Evolutionary conservation across 1,140 invertebrate genomes (phyloP), one percentile per base, ranked within the genome.

Genomic region (Cydia fagiglandana): DNA sequence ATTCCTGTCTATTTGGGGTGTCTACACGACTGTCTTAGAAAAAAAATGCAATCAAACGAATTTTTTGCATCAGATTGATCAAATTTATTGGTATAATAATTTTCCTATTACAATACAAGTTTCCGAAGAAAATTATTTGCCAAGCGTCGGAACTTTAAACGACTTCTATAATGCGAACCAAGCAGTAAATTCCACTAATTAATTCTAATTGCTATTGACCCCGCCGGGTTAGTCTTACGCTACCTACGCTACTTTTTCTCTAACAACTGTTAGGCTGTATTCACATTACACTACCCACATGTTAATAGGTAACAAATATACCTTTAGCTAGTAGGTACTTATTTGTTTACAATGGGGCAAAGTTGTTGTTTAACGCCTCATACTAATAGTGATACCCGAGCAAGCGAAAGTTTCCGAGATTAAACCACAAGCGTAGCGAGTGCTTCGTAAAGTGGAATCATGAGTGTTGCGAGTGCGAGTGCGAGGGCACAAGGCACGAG

Each of bases 151-250:
- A 20, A 12, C 7, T 56, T 61, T 7, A 61, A 61, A 61, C 20
- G 56, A 61, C 56, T 24, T 61, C 56, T 61, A 61, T 61, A 61
- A 61, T 61, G 56, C 56, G 56, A 61, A 61, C 56, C 56, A 12
- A 61, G 56, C 56, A 61, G 56, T 61, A 61, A 61, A 61, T 61
- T 61, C 56, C 12, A 24, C 56, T 61, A 61, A 61, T 61, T 61
- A 61, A 61, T 61, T 61, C 56, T 61, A 61, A 61, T 61, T 61
- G 56, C 56, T 61, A 24, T 61, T 61, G 56, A 61, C 56, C 56
- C 50, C 56, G 20, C 10, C 56, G 56, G 56, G 56, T 61, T 20
- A 61, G 56, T 24, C 56, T 24, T 61, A 61, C 56, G 56, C 56
- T 61, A 61, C 56, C 56, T 61, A 61, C 56, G 56, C 20, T 61